Conservation (phyloP, 2,888 invertebrate species). For the Argynnis bischoffii region DNA sequence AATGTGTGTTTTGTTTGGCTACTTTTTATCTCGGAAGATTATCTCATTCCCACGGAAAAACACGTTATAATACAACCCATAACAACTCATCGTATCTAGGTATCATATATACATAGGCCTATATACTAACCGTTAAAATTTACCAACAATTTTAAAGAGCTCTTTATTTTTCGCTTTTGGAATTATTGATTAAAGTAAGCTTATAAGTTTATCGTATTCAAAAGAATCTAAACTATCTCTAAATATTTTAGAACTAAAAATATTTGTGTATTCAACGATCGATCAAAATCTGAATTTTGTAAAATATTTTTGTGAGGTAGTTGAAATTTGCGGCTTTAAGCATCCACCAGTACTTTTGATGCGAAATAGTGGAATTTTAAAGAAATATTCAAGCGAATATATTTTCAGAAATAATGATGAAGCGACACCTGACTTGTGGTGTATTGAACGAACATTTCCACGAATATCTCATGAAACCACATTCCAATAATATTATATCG, state of each 20-base stretch:
- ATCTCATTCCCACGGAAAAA: no score
- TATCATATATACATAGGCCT: no score
- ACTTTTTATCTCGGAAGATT: no score
- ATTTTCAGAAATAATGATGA: slow-evolving; percentile 41
- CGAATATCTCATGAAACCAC: neutral
- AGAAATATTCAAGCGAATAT: slow-evolving; percentile 39
- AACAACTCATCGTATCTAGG: no score
- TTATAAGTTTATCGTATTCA: no score
- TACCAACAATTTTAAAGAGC: no score
- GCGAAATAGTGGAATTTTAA: slow-evolving; percentile 25
- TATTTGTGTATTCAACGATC: neutral
- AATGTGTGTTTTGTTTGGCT: no score
- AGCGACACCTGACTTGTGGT: slow-evolving; percentile 23
- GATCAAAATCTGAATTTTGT: neutral
- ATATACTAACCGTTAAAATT: no score
- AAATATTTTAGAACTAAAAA: neutral
- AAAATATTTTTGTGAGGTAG: neutral
- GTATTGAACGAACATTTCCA: slow-evolving; percentile 12
- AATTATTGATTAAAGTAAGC: no score
- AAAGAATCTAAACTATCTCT: neutral
- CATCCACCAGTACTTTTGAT: slow-evolving; percentile 8
- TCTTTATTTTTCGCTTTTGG: no score
- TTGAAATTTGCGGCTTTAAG: slow-evolving; percentile 7
- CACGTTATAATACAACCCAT: no score
- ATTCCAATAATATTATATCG: no score